Base-by-base conservation (phyloP, 2,888 invertebrate genomes). In the Mythimna lalbum region DNA sequence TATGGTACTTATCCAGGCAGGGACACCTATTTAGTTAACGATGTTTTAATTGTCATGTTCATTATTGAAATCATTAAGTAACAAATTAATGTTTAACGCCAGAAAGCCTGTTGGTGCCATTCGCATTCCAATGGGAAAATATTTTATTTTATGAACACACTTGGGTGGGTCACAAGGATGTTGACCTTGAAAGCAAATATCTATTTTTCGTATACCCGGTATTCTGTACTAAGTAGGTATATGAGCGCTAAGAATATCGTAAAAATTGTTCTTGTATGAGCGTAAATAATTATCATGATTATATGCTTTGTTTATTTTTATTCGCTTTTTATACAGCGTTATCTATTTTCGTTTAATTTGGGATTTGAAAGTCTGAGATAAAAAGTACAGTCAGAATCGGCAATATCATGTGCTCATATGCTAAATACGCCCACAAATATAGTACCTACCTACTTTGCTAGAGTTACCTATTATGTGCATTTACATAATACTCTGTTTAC, bases 141-240 rank as follows among this genome's bases (percentile, higher is more conserved):
- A 27, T 36, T 33, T 21, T 33, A 1, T 36, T 47, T 57, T 52
- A 27, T 52, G 4, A 31, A 59, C 21, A 47, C 23, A 53, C 47
- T 76, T 52, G 19, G 60, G 60, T 47, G 50, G 55, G 47, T 56
- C 19, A 17, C 62, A 53, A 56, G 53, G 6, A 56, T 50, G 57
- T 55, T 76, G 62, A 63, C 80, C 81, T 75, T 80, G 61, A 10
- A 57, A 23, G 36, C 6, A 53, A 27, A 50, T 65, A 23, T 43
- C 7, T 36, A 33, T 43, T 56, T 69, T 78, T 59, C 36, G 49
- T 19, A 19, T 10, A 27, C 2, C 27, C 47, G n/a, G 47, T n/a
- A 49, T 49, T 49, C 47, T n/a, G 6, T 39, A 6, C 2, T 27
- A 27, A 4, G 27, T 27, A 27, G 27, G 27, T 27, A 27, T 27